A percentile compares a stretch with the other conserved stretches of the same genome.
These are phyloP conservation scores for Bambusicola thoracicus DNA, from an alignment of 2,113 vertebrate genomes.

Conservation along the genomic window DNA sequence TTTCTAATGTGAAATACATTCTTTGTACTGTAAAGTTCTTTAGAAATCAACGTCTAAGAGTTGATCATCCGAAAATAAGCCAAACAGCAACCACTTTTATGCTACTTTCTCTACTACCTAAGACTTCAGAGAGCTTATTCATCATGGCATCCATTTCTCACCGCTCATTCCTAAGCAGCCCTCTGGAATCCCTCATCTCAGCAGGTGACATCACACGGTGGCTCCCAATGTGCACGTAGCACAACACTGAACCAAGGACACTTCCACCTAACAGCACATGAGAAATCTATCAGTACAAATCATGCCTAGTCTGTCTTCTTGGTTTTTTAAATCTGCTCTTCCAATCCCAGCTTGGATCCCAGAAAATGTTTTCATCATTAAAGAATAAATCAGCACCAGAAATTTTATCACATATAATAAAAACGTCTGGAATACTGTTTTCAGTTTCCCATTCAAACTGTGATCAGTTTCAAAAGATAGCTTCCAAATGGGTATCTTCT, in stretches of 20 bases:
- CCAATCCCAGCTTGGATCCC: neutral
- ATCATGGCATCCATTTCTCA: neutral
- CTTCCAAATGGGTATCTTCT: neutral
- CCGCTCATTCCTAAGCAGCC: rapidly evolving
- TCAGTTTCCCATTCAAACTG: neutral
- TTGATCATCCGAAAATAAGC: neutral
- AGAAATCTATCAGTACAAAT: neutral
- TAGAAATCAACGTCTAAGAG: neutral
- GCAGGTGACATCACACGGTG: neutral
- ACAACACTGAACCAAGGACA: neutral
- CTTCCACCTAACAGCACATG: neutral
- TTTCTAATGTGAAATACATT: neutral
- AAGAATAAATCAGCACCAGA: neutral
- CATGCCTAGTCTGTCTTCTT: neutral
- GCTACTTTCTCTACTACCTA: neutral
- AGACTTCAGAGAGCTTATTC: neutral
- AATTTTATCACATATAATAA: neutral
- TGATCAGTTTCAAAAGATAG: neutral
- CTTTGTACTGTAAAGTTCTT: neutral
- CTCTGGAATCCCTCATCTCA: neutral
- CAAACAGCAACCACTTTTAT: neutral
- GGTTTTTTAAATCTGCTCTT: neutral
- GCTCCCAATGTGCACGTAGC: neutral
- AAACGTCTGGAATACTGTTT: neutral
- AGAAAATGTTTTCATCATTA: neutral